phyloP scores from a whole-genome alignment of 2,113 vertebrate species.

The Psittacula cyanocephala region DNA sequence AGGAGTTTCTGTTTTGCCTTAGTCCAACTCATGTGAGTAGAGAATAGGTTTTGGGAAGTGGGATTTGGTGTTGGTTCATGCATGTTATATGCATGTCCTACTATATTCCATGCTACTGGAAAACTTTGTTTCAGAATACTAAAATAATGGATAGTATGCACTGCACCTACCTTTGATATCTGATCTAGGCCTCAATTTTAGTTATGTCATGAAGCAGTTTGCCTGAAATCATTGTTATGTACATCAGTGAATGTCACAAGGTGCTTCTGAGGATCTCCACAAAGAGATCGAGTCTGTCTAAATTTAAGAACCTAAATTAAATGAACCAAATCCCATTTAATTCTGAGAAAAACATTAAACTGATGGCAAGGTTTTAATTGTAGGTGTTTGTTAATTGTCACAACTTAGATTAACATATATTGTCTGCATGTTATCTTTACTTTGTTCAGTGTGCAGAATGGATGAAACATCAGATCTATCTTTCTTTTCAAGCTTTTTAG shows the following conservation, averaged over 20 bases:
- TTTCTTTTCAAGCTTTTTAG: neutral
- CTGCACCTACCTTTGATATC: neutral
- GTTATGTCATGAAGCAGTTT: neutral
- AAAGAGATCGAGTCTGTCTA: neutral
- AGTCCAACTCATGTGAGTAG: neutral
- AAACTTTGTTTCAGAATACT: neutral
- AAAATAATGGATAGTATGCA: neutral
- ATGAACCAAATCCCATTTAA: neutral
- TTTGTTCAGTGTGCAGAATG: neutral
- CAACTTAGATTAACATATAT: neutral
- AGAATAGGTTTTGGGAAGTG: neutral
- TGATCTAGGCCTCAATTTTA: neutral
- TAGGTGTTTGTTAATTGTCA: neutral
- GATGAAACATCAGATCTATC: neutral
- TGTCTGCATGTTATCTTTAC: neutral
- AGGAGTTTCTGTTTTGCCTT: neutral
- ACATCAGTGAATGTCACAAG: accelerated
- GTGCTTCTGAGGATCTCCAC: neutral
- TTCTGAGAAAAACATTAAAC: neutral
- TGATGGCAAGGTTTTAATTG: neutral
- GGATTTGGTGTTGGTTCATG: neutral
- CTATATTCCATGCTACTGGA: neutral
- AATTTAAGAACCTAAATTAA: conserved; percentile 12
- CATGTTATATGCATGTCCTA: neutral
- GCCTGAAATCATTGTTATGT: neutral